These are phyloP conservation scores for Anableps anableps DNA, from an alignment of 2,797 vertebrate genomes.

Conservation along the genomic window DNA sequence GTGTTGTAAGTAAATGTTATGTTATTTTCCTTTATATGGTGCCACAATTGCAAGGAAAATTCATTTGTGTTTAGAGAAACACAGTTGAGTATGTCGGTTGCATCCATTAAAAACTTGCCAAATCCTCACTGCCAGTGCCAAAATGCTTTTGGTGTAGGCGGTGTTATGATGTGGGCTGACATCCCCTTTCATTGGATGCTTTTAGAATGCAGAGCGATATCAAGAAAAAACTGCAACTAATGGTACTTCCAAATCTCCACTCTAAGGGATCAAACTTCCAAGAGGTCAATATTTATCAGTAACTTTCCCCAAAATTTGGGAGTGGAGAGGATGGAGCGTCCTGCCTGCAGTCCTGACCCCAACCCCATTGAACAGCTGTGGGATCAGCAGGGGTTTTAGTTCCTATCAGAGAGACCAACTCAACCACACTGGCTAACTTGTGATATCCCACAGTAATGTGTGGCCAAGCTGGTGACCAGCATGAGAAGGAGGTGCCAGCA, in stretches of 20 bases:
- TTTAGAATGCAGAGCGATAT: no score
- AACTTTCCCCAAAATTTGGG: background rate
- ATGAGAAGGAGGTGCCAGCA: background rate
- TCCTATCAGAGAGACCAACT: background rate
- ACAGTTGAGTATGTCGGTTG: no score
- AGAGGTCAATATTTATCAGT: background rate
- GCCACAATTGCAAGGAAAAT: no score
- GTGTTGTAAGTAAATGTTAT: no score
- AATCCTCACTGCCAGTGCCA: no score
- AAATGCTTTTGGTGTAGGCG: no score
- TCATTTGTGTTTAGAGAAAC: no score
- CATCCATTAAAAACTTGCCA: no score
- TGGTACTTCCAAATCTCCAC: background rate
- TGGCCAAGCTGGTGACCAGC: background rate
- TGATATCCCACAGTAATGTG: background rate
- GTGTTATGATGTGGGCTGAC: no score
- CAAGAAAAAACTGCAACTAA: background rate
- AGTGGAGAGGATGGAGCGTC: no score
- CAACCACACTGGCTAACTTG: background rate
- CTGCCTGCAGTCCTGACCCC: background rate
- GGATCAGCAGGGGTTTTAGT: background rate
- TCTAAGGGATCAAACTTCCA: background rate
- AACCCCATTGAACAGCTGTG: background rate
- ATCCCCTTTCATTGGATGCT: no score
- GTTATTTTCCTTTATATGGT: no score